Evolutionary conservation across 1,140 invertebrate species (phyloP).

Genomic region (Planococcus citri): DNA sequence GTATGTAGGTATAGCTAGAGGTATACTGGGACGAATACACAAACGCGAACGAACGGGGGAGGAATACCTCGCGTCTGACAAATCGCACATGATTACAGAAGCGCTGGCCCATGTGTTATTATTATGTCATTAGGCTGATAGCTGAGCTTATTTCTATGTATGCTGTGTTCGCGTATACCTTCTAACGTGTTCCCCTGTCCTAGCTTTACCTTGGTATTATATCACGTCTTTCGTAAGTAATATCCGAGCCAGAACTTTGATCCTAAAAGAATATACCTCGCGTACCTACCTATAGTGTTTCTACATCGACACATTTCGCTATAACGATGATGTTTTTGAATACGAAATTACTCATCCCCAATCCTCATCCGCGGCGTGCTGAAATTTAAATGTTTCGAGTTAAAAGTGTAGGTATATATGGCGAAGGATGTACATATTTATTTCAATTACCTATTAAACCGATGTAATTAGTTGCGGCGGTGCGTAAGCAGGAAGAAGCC

Average conservation of each 20-base stretch:
- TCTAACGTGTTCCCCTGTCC: not conserved
- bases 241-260: constrained; percentile 15
- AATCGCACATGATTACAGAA: constrained; percentile 27
- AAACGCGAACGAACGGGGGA: not conserved
- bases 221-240: constrained; percentile 15
- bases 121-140: constrained; percentile 26
- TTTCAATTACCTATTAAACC: not conserved
- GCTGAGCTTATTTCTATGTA: constrained; percentile 12
- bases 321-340: not conserved
- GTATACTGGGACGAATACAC: no score
- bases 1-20: no score
- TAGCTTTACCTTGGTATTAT: constrained; percentile 9
- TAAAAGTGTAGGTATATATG: no score
- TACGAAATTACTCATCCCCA: not conserved
- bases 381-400: not conserved
- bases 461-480: not conserved
- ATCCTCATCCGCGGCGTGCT: no score
- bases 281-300: no score
- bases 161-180: not conserved
- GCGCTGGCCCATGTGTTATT: constrained; percentile 26
- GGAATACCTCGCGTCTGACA: constrained; percentile 25
- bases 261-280: constrained; percentile 5
- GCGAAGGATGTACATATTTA: not conserved
- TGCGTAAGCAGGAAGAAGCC: not conserved
- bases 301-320: not conserved